Percentiles rank a stretch among this genome's conserved stretches.
phyloP scores from a whole-genome alignment of 2,888 invertebrate species.

The Lepidochrysops patricia region DNA sequence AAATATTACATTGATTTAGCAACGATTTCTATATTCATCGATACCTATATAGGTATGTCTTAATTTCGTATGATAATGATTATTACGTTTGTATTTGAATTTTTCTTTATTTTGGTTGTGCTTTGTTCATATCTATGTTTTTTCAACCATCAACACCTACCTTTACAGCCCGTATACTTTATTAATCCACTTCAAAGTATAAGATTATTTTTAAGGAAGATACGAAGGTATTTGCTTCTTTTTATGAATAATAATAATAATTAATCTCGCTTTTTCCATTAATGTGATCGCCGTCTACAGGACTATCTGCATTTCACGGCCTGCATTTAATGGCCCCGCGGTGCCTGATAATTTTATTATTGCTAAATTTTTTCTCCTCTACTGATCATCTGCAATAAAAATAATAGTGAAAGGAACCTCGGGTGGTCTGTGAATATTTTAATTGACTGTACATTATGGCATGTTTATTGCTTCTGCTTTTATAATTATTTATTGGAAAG shows the following conservation, averaged over 20 bases:
- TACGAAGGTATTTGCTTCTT: no score
- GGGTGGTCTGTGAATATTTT: conserved; percentile 36
- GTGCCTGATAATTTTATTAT: conserved; percentile 72
- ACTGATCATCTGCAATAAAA: conserved; percentile 51
- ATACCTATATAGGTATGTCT: no score
- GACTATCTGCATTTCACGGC: conserved; percentile 59
- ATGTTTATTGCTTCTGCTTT: conserved; percentile 28
- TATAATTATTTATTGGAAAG: conserved; percentile 7
- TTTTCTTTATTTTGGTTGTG: no score
- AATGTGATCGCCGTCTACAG: conserved; percentile 9
- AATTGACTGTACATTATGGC: conserved; percentile 35
- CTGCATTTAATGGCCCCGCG: conserved; percentile 68
- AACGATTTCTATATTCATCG: no score
- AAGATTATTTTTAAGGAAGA: no score
- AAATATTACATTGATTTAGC: not conserved
- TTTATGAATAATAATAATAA: not conserved
- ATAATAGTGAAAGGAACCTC: conserved; percentile 47
- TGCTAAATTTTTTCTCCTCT: conserved; percentile 47
- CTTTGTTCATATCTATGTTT: no score
- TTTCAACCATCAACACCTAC: no score
- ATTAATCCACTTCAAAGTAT: no score
- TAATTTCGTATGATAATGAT: no score
- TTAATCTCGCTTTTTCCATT: not conserved
- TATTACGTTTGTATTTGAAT: no score
- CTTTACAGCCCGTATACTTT: no score